Evolutionary conservation across 2,797 vertebrate species (phyloP), one percentile per base, ranked within the genome.

Genomic region (Microchirus variegatus): DNA sequence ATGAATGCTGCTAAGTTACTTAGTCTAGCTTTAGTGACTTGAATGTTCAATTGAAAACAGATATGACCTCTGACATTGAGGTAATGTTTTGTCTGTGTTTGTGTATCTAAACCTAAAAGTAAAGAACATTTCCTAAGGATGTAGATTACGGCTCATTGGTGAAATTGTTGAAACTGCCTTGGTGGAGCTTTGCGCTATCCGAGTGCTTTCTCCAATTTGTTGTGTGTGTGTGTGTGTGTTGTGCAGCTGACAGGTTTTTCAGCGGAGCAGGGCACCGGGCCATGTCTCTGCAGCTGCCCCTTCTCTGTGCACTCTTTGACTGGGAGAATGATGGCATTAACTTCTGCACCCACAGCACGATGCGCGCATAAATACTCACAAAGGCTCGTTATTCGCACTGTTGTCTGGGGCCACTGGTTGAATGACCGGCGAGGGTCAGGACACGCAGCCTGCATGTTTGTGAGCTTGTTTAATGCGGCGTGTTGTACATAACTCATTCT

Each of bases 281-380:
- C 91, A 93, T 86, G 88, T 55, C 74, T 74, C 87, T 88, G 90
- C 93, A 94, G 93, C 93, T 94, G 93, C 90, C 85, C 81, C 76
- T 59, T 90, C 77, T 91, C 89, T 89, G 85, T 91, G 82, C 75
- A 9, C 84, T 84, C 91, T 91, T 93, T 92, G 89, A 93, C 87
- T 63, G 83, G 55, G 64, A 67, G 73, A 81, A 73, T 77, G 76
- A 81, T 68, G 75, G 68, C 52, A 59, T 78, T 85, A 61, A 63
- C 78, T 71, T 70, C 65, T 62, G 58, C 74, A 70, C 50, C 67
- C 70, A 48, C 46, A 74, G 18, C 55, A 9, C 57, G 1, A 75
- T 41, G 40, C 44, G 61, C 59, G 53, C 54, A 55, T 31, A 57
- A 54, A 67, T 42, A 45, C 75, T 62, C 58, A 82, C 78, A 81